Base-by-base conservation (phyloP, 2,113 vertebrate genomes). In the Petroica traversi region DNA sequence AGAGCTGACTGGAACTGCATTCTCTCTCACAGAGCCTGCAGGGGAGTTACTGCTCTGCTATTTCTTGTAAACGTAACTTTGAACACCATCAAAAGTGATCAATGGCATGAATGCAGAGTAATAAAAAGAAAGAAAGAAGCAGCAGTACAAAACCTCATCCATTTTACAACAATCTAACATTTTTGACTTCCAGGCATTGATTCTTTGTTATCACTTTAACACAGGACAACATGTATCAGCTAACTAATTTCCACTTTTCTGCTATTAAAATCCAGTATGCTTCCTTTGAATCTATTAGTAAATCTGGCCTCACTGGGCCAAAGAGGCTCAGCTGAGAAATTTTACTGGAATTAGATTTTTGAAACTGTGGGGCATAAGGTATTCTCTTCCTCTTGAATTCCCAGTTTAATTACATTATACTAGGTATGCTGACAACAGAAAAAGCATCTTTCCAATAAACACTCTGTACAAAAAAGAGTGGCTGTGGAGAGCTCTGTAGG, bases 361-460 rank as follows among this genome's bases (percentile, higher is more conserved):
- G 48, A 64, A 92, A 82, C 17, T 69, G 48, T 62, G 28, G 10
- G 28, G 40, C 40, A 83, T 64, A 75, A 90, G 45, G 23, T 58
- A 54, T 76, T 88, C 15, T 61, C 57, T 84, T 91, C 43, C 48
- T 72, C 74, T 52, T 93, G 41, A 96, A 95, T 85, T 93, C 88
- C 82, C 90, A 83, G 54, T 93, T 95, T 88, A 94, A 92, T 94
- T 95, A 88, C 58, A 68, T 68, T 88, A 83, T 66, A 34, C 14
- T 38, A 58, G 25, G 41, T 33, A 58, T 54, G 54, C 67, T 90
- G 93, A 93, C 88, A 93, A 64, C 34, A 92, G 74, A 92, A 95
- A 88, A 89, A 83, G 2, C 54, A 83, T 92, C 19, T 79, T 46
- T 92, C 76, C 63, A 90, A 88, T 93, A 92, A 95, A 73, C 23